A percentile compares a stretch with the other conserved stretches of the same genome.
Conservation (phyloP, 2,113 vertebrate species). For the Chionomys nivalis region DNA sequence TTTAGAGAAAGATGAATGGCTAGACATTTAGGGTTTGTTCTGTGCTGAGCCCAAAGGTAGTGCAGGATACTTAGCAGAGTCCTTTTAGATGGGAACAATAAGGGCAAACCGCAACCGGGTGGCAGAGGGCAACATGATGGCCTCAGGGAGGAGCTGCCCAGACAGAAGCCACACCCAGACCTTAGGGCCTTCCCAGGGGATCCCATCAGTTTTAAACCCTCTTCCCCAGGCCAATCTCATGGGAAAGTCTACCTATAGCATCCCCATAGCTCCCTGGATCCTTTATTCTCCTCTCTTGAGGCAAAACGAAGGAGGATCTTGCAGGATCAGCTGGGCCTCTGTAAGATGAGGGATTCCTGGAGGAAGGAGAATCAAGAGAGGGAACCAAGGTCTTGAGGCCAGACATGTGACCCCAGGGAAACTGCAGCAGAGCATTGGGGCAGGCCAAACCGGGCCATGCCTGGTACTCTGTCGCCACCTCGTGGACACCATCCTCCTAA, state of each 20-base stretch:
- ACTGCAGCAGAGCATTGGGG: not conserved
- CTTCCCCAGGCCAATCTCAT: not conserved
- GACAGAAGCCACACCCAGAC: not conserved
- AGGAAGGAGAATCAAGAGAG: not conserved
- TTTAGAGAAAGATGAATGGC: not conserved
- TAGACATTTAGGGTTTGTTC: not conserved
- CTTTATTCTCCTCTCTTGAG: not conserved
- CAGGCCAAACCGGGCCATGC: no score
- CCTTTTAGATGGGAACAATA: no score
- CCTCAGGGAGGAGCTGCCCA: not conserved
- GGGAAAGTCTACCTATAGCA: no score
- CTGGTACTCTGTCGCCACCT: constrained; percentile 62
- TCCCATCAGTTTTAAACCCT: not conserved
- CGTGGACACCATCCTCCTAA: not conserved
- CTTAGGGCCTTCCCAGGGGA: not conserved
- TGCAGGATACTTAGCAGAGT: not conserved
- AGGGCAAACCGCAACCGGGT: not conserved
- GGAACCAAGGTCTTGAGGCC: not conserved
- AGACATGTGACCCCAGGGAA: not conserved
- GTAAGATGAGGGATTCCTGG: not conserved
- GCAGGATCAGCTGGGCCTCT: not conserved
- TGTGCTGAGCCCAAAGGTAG: not conserved
- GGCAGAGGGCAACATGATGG: not conserved
- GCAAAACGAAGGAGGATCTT: not conserved
- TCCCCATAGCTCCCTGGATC: not conserved